Evolutionary conservation across 2,113 vertebrate species (phyloP).

Genomic region (Alouatta palliata): DNA sequence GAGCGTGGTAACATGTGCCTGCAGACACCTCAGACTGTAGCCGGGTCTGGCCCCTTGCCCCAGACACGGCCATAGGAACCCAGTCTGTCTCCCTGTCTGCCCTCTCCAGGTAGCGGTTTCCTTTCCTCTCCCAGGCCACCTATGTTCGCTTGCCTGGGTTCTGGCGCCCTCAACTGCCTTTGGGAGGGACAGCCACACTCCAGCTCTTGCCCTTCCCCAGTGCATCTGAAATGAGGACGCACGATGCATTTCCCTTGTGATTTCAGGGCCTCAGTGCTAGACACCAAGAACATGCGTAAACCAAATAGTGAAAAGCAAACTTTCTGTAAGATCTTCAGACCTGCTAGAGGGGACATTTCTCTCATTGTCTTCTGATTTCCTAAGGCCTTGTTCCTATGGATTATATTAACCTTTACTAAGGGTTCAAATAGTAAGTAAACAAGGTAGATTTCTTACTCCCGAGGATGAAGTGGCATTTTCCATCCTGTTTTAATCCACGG

Average conservation of each 20-base stretch:
- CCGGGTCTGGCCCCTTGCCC: fast-evolving
- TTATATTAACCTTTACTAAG: fast-evolving
- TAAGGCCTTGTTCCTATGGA: background rate
- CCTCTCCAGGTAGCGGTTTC: fast-evolving
- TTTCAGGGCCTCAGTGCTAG: background rate
- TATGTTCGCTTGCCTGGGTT: background rate
- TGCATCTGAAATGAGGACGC: fast-evolving
- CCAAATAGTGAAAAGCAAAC: fast-evolving
- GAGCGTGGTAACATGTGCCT: background rate
- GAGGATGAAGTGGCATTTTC: fast-evolving
- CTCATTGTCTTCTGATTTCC: background rate
- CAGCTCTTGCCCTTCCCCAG: fast-evolving
- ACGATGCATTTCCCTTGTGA: fast-evolving
- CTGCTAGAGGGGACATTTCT: fast-evolving
- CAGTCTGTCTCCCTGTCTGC: fast-evolving
- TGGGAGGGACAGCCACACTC: fast-evolving
- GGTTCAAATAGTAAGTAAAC: background rate
- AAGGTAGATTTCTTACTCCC: fast-evolving
- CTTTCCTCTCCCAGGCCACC: too few relatives aligned
- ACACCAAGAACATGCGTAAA: background rate
- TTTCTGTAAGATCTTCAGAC: fast-evolving
- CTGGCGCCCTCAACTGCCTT: fast-evolving
- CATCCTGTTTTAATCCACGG: background rate
- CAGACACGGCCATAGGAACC: fast-evolving
- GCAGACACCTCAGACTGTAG: background rate